Evolutionary conservation across 1,140 invertebrate species (phyloP).

Genomic region (Batillaria attramentaria): DNA sequence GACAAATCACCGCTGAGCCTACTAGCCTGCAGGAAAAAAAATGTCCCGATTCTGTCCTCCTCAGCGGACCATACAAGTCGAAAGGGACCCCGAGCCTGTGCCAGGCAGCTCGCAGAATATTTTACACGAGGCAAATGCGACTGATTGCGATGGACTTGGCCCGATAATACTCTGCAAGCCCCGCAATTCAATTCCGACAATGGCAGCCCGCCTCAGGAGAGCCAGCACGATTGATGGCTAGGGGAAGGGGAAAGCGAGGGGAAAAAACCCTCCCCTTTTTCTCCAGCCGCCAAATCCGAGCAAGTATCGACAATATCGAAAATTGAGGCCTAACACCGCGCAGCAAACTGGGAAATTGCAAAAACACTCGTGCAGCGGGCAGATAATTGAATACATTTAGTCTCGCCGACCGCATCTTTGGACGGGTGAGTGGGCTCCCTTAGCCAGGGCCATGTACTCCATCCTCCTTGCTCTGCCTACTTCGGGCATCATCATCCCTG

Average conservation of each 20-base stretch:
- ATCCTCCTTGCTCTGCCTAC: neutral
- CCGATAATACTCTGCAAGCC: constrained; percentile 27
- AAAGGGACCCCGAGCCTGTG: no score
- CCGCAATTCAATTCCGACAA: constrained; percentile 38
- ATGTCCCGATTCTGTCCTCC: no score
- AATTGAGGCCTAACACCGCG: constrained; percentile 36
- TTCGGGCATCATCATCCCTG: neutral
- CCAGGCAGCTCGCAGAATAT: constrained; percentile 24
- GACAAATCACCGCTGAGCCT: no score
- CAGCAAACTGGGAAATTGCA: constrained; percentile 39
- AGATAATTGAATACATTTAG: constrained; percentile 43
- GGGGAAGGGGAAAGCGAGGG: neutral
- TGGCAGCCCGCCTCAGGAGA: constrained; percentile 18
- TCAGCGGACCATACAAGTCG: no score
- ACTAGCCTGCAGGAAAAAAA: no score
- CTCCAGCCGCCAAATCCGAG: constrained; percentile 16
- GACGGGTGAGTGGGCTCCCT: constrained; percentile 5
- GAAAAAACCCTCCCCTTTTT: neutral
- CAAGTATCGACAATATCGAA: constrained; percentile 34
- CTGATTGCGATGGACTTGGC: constrained; percentile 19
- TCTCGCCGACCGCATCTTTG: constrained; percentile 28
- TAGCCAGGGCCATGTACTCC: no score
- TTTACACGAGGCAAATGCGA: constrained; percentile 24
- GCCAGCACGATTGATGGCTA: constrained; percentile 13
- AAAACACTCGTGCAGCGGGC: constrained; percentile 34